phyloP scores from a whole-genome alignment of 2,888 invertebrate genomes.

The Athalia circularis region DNA sequence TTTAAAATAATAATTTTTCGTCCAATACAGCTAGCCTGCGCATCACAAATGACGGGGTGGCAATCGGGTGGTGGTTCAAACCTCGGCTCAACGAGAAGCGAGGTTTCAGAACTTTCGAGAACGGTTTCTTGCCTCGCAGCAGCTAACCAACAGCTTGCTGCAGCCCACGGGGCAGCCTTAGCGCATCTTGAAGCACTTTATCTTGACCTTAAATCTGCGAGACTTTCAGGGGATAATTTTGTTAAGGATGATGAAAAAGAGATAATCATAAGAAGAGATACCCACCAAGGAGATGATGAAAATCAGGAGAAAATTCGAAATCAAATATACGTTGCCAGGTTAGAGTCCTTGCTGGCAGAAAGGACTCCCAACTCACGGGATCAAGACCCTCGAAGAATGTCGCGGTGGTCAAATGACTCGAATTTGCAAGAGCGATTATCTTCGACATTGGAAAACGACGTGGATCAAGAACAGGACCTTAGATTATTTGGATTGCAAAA shows the following conservation, averaged over 20 bases:
- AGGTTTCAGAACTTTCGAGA: conserved; percentile 65
- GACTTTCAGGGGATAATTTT: conserved; percentile 19
- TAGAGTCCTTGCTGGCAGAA: conserved; percentile 27
- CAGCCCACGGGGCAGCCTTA: conserved; percentile 65
- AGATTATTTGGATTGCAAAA: no score
- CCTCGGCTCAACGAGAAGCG: conserved; percentile 49
- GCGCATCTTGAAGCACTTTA: conserved; percentile 65
- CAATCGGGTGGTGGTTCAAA: conserved; percentile 56
- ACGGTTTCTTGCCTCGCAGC: conserved; percentile 69
- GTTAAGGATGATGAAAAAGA: not conserved
- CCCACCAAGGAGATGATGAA: conserved; percentile 38
- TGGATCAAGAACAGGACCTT: not conserved
- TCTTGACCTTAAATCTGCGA: conserved; percentile 59
- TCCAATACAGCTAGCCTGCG: conserved; percentile 61
- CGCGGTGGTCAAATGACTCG: not conserved
- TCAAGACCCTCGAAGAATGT: not conserved
- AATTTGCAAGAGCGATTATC: not conserved
- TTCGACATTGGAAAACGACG: not conserved
- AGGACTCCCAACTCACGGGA: not conserved
- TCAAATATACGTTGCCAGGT: conserved; percentile 11
- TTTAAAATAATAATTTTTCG: no score
- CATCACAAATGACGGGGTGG: conserved; percentile 66
- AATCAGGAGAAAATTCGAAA: conserved; percentile 28
- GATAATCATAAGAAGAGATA: conserved; percentile 3
- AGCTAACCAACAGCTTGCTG: conserved; percentile 69